Evolutionary conservation across 2,888 invertebrate species (phyloP).

Genomic region (Scaptomyza tumidula): DNA sequence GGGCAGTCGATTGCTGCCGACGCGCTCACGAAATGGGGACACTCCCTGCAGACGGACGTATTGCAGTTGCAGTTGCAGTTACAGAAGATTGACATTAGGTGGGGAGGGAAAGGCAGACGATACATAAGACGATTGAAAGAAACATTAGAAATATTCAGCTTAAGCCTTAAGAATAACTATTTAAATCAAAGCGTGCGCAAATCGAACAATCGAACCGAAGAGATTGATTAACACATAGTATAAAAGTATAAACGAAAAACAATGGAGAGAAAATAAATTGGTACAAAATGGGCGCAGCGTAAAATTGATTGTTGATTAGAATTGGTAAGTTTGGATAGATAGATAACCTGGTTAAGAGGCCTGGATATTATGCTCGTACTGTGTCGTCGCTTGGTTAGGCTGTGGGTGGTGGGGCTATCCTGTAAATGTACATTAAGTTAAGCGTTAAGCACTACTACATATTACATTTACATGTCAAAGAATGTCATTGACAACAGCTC

Average conservation of each 20-base stretch:
- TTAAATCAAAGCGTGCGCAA: constrained; percentile 40
- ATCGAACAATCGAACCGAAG: constrained; percentile 17
- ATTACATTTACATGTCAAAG: constrained; percentile 18
- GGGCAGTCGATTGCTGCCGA: constrained; percentile 94
- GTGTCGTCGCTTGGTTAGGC: constrained; percentile 90
- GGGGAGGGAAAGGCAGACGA: constrained; percentile 10
- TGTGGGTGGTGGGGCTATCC: constrained; percentile 86
- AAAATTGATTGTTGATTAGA: constrained; percentile 23
- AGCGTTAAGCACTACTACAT: constrained; percentile 59
- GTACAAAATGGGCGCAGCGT: constrained; percentile 34
- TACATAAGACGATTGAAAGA: constrained; percentile 44
- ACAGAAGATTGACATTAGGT: constrained; percentile 28
- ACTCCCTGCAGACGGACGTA: constrained; percentile 84
- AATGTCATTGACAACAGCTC: constrained; percentile 24
- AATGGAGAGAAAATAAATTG: constrained; percentile 8
- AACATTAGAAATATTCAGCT: constrained; percentile 39
- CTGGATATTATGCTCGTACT: constrained; percentile 87
- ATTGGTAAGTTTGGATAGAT: constrained; percentile 57
- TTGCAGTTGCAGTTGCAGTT: constrained; percentile 28
- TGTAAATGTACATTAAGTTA: constrained; percentile 81
- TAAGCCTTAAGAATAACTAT: constrained; percentile 12
- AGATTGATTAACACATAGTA: constrained; percentile 5
- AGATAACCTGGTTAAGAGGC: constrained; percentile 85
- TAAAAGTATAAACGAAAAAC: background rate
- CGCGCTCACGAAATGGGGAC: constrained; percentile 94